A percentile compares a stretch with the other conserved stretches of the same genome.
These are phyloP conservation scores for Julus scandinavius DNA, from an alignment of 2,888 invertebrate genomes.

Conservation along the genomic window DNA sequence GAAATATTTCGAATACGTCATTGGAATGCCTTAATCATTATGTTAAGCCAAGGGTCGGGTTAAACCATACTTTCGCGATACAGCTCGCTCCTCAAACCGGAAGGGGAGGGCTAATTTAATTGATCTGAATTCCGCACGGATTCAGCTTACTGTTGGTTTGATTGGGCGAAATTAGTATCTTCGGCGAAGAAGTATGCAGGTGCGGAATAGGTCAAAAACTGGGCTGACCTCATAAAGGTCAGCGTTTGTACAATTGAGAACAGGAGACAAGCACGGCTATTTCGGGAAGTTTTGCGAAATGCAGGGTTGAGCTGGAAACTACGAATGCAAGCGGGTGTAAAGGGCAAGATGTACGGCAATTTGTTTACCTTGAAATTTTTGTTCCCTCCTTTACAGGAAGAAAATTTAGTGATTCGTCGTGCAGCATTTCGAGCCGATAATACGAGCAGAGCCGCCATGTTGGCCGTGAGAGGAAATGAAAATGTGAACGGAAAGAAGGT, in stretches of 20 bases:
- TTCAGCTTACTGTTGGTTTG: not conserved
- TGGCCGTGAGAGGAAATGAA: constrained; percentile 31
- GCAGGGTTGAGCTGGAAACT: not conserved
- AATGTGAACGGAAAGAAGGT: not conserved
- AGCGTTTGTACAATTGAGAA: constrained; percentile 17
- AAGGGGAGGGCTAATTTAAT: not conserved
- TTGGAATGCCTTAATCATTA: too few species aligned
- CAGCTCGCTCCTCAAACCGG: not conserved
- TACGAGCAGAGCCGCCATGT: constrained; percentile 39
- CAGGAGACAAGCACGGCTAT: constrained; percentile 5
- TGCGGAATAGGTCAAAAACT: not conserved
- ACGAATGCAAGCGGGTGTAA: constrained; percentile 28
- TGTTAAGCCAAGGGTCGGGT: too few species aligned
- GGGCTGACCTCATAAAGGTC: constrained; percentile 45
- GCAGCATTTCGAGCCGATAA: constrained; percentile 34
- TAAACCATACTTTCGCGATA: not conserved
- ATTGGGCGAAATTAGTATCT: not conserved
- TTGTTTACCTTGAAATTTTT: constrained; percentile 39
- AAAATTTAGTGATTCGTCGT: constrained; percentile 28
- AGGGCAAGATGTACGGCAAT: constrained; percentile 23
- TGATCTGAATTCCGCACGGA: too few species aligned
- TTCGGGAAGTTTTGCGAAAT: constrained; percentile 21
- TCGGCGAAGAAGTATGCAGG: not conserved
- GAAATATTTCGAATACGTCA: too few species aligned
- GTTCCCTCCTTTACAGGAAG: constrained; percentile 44